phyloP scores from a whole-genome alignment of 1,140 invertebrate species.

The Triops longicaudatus region DNA sequence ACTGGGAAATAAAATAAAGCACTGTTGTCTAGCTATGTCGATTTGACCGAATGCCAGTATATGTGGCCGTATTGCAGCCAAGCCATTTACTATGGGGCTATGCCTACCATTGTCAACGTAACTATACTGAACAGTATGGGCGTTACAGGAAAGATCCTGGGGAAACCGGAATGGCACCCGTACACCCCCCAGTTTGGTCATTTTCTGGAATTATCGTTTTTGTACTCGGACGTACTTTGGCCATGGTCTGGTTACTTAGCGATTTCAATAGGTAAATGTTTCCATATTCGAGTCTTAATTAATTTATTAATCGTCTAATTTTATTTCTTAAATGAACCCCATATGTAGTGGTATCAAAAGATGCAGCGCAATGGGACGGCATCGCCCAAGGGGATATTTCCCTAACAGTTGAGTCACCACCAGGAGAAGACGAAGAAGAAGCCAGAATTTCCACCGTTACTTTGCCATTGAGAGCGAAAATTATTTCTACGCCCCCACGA shows the following conservation, averaged over 20 bases:
- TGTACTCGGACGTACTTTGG: constrained; percentile 78
- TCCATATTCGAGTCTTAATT: background rate
- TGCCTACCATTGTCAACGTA: constrained; percentile 85
- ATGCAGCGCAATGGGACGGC: constrained; percentile 65
- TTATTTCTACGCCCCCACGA: constrained; percentile 63
- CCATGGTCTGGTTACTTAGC: constrained; percentile 95
- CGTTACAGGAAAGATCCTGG: constrained; percentile 65
- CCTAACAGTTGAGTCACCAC: constrained; percentile 70
- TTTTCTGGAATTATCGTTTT: constrained; percentile 49
- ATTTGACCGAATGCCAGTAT: constrained; percentile 87
- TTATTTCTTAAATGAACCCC: no score
- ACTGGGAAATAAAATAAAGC: background rate
- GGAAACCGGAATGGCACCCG: constrained; percentile 76
- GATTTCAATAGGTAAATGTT: constrained; percentile 40
- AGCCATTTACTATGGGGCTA: constrained; percentile 75
- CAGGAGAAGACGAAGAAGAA: constrained; percentile 50
- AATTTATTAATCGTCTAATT: background rate
- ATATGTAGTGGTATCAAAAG: constrained; percentile 51
- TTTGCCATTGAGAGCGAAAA: constrained; percentile 62
- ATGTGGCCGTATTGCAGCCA: constrained; percentile 98
- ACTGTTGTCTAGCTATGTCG: constrained; percentile 59
- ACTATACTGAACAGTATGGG: constrained; percentile 82
- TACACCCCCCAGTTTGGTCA: constrained; percentile 67
- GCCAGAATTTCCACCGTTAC: constrained; percentile 61
- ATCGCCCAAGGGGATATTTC: constrained; percentile 73